These are phyloP conservation scores for Corythaixoides concolor DNA, from an alignment of 2,113 vertebrate species.

Conservation along the genomic window DNA sequence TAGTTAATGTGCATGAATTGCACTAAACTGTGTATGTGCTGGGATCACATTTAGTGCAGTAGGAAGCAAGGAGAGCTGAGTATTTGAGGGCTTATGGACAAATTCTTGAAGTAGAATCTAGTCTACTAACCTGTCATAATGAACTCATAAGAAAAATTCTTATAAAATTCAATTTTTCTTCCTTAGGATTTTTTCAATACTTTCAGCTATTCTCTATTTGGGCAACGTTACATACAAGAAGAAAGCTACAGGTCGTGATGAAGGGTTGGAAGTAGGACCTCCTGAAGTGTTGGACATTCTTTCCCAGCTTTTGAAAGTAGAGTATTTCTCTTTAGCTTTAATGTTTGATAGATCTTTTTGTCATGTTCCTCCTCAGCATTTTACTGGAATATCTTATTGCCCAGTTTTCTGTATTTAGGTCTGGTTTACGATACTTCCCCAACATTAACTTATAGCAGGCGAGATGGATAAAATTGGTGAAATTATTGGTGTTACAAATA, in stretches of 20 bases:
- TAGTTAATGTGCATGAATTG: neutral
- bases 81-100: neutral
- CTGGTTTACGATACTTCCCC: neutral
- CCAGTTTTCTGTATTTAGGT: neutral
- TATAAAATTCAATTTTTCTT: neutral
- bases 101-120: neutral
- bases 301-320: slow-evolving; percentile 92
- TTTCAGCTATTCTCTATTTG: slow-evolving; percentile 96
- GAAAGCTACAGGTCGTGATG: slow-evolving; percentile 90
- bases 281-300: slow-evolving; percentile 90
- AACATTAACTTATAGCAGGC: neutral
- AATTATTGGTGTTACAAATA: neutral
- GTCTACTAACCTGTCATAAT: neutral
- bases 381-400: neutral
- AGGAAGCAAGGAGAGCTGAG: neutral
- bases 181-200: slow-evolving; percentile 91
- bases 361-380: neutral
- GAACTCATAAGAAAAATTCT: neutral
- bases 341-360: neutral
- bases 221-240: slow-evolving; percentile 92
- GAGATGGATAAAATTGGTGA: neutral
- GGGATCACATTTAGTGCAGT: neutral
- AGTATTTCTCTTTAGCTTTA: neutral
- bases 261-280: slow-evolving; percentile 93
- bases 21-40: rapidly evolving